Conservation (phyloP, 2,797 vertebrate genomes). For the Ceryle rudis region DNA sequence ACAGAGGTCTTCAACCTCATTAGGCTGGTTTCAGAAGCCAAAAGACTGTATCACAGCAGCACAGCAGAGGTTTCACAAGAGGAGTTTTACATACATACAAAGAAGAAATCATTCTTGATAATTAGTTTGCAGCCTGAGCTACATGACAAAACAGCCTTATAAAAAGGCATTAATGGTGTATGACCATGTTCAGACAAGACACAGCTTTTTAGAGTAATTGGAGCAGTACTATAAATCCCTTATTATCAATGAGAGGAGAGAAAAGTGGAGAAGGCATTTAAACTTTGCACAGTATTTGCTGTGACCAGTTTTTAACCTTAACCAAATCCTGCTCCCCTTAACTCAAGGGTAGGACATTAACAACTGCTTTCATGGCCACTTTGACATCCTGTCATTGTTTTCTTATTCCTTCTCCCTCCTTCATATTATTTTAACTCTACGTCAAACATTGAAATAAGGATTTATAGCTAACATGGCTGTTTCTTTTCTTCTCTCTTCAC, state of each 20-base stretch:
- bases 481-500: background rate
- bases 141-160: conserved; percentile 20
- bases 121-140: conserved; percentile 12
- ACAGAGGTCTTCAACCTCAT: conserved; percentile 65
- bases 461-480: background rate
- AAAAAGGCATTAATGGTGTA: background rate
- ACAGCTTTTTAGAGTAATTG: background rate
- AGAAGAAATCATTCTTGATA: conserved; percentile 15
- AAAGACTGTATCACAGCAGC: conserved; percentile 8
- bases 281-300: background rate
- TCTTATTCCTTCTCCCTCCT: background rate
- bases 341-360: background rate
- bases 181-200: background rate
- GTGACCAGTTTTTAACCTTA: background rate
- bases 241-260: background rate
- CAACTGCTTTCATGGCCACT: background rate
- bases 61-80: conserved; percentile 17
- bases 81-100: background rate
- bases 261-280: background rate
- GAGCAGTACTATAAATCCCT: background rate
- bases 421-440: background rate
- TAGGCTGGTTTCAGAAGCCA: conserved; percentile 57
- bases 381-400: background rate
- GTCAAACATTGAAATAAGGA: background rate
- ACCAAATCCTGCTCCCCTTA: background rate